phyloP scores from a whole-genome alignment of 2,888 invertebrate genomes.

The Agrochola lota region DNA sequence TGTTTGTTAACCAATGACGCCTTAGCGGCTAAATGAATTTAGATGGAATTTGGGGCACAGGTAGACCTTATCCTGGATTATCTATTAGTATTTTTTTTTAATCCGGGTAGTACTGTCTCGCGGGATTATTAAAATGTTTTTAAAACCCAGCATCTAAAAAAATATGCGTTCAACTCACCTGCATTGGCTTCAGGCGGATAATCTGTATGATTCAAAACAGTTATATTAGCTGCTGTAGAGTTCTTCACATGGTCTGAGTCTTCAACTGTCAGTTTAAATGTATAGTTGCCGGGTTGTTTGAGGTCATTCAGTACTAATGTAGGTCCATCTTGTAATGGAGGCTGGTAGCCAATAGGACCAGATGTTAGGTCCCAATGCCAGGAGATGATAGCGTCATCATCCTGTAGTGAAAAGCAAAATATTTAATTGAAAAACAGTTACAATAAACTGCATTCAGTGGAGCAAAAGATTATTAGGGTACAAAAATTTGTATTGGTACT shows the following conservation, averaged over 20 bases:
- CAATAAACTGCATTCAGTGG: background rate
- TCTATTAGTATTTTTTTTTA: too few relatives aligned
- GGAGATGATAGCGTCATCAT: slow-evolving; percentile 95
- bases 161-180: slow-evolving; percentile 79
- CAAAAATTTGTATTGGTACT: background rate
- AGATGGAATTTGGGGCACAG: background rate
- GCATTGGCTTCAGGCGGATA: slow-evolving; percentile 99
- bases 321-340: slow-evolving; percentile 94
- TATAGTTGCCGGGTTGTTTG: slow-evolving; percentile 96
- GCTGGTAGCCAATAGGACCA: slow-evolving; percentile 96
- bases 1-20: background rate
- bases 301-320: slow-evolving; percentile 96
- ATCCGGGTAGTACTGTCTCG: too few relatives aligned
- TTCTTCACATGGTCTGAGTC: slow-evolving; percentile 97
- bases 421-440: background rate
- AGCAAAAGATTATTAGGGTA: too few relatives aligned
- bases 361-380: slow-evolving; percentile 98
- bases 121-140: too few relatives aligned
- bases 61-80: background rate
- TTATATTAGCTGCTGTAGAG: slow-evolving; percentile 96
- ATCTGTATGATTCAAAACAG: slow-evolving; percentile 97
- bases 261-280: slow-evolving; percentile 97
- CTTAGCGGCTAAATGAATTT: too few relatives aligned
- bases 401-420: slow-evolving; percentile 74
- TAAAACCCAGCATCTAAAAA: background rate